Evolutionary conservation across 2,797 vertebrate species (phyloP), one percentile per base, ranked within the genome.

Genomic region (Semotilus atromaculatus): DNA sequence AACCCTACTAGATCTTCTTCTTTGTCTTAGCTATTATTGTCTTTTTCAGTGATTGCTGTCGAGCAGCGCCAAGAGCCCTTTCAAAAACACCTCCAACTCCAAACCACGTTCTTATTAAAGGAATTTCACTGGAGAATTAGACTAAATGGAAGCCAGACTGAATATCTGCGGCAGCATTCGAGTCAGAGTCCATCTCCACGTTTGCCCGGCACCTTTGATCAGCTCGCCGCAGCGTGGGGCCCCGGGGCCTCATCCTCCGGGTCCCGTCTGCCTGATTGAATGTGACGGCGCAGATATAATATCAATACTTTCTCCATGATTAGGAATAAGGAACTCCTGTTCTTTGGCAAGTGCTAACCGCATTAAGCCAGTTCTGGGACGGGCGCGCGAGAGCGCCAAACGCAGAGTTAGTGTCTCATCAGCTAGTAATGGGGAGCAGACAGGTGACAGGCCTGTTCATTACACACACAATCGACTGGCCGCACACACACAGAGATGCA

Each of bases 241-340:
- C 62, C 81, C 55, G 51, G 53, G 83, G 78, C 85, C 62, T 85
- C 83, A 74, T 87, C 84, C 84, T 73, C 40, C 67, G 67, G 90
- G 92, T 92, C 93, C 90, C 91, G 5, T 95, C 93, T 94, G 85
- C 80, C 70, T 97, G 96, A 97, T 96, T 94, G 95, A 95, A 96
- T 96, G 94, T 96, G 97, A 97, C 96, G 96, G 96, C 91, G 90
- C 94, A 93, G 94, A 95, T 97, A 96, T 96, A 95, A 96, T 97
- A 97, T 96, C 96, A 95, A 96, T 96, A 97, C 92, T 93, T 96
- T 95, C 94, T 94, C 93, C 94, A 94, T 97, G 96, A 97, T 97
- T 96, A 97, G 94, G 93, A 96, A 96, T 96, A 96, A 96, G 95
- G 94, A 96, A 94, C 92, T 95, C 85, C 90, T 83, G 88, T 92